Evolutionary conservation across 92 coral and sea anemone genomes (phyloP), one percentile per base, ranked within the genome.

Genomic region (Zoanthus sansibaricus): DNA sequence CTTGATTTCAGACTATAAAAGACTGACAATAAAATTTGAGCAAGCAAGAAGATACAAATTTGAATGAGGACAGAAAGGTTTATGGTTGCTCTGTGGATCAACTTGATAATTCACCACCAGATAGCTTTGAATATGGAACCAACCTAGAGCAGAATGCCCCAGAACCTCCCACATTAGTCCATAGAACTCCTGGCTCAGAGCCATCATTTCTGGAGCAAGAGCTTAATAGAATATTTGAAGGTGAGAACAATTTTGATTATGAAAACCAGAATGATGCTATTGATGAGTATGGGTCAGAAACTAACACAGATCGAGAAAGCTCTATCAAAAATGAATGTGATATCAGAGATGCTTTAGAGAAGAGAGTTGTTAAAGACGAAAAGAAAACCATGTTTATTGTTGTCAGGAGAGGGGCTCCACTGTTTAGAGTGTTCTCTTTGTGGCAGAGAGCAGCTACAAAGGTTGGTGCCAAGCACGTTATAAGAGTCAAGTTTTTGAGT

Each of bases 181-280:
- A 59, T 33, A 82, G 74, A 66, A 71, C 88, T 45, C 78, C 66
- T 67, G 88, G 80, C 32, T 84, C 68, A 72, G 52, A 48, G 52
- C 52, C 52, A 48, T 48, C 52, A 48, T 72, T 86, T 62, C 78
- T 74, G 71, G 83, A 76, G 59, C 84, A 87, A 32, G 90, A 78
- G 71, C 42, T 78, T 32, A 31, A 87, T 9, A 84, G 78, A 14
- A 42, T 78, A 37, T 87, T 59, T 87, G 64, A 86, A 33, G 84
- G 78, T 76, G 55, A 30, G 30, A 82, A 56, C 77, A 87, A 25
- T 64, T 72, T 20, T 75, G 51, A 62, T 86, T 21, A 86, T 78
- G 73, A 86, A 75, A 47, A 45, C 37, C 44, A 86, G 77, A 82
- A 71, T 33, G 82, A 76, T 55, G 33, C 58, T 61, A 61, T 61